Evolutionary conservation across 2,797 vertebrate species (phyloP).

Genomic region (Carduelis carduelis): DNA sequence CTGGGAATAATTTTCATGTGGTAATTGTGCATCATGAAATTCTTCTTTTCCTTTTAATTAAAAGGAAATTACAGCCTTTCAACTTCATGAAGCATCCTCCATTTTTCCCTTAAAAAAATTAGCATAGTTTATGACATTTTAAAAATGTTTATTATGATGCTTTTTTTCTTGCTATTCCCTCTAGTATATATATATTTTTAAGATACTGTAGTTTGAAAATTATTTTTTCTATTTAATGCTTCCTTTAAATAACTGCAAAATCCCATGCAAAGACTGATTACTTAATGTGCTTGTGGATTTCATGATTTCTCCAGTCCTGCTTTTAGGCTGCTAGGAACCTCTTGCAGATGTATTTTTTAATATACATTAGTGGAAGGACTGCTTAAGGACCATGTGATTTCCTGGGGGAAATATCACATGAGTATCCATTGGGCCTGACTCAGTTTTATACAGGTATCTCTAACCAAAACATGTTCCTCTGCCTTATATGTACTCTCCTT

Average conservation of each 20-base stretch:
- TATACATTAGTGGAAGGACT: background rate
- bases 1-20: background rate
- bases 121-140: background rate
- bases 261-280: background rate
- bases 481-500: background rate
- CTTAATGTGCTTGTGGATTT: background rate
- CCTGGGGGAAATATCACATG: background rate
- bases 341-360: background rate
- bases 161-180: background rate
- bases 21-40: background rate
- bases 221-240: background rate
- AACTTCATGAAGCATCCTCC: background rate
- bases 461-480: background rate
- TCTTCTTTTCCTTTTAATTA: background rate
- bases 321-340: background rate
- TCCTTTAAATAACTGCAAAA: background rate
- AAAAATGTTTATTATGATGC: background rate
- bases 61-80: background rate
- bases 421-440: background rate
- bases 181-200: background rate
- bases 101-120: background rate
- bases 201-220: background rate
- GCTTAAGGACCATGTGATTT: background rate
- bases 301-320: background rate
- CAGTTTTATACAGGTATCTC: background rate